A percentile compares a stretch with the other conserved stretches of the same genome.
phyloP scores from a whole-genome alignment of 1,140 invertebrate genomes.

The Achatina immaculata region DNA sequence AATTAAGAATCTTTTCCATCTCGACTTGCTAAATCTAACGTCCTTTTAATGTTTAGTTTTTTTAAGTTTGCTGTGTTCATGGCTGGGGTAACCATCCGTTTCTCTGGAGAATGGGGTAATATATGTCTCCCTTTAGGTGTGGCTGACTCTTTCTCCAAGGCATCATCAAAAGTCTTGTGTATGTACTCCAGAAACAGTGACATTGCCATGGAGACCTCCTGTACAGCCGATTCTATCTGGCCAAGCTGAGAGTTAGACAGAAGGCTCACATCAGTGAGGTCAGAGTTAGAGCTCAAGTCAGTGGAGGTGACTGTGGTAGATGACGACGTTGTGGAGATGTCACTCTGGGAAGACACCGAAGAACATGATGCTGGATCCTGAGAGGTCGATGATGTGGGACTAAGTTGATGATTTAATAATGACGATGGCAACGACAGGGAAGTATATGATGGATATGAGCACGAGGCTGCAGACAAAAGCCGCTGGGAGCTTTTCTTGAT shows the following conservation, averaged over 20 bases:
- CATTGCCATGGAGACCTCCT: slow-evolving; percentile 51
- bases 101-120: slow-evolving; percentile 42
- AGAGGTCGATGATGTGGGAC: neutral
- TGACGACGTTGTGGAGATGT: neutral
- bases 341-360: neutral
- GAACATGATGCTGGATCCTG: neutral
- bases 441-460: neutral
- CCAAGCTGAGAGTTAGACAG: slow-evolving; percentile 57
- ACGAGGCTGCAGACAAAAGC: slow-evolving; percentile 8
- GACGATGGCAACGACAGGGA: neutral
- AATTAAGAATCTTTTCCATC: neutral
- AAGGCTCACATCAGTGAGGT: slow-evolving; percentile 46
- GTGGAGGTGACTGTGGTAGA: neutral
- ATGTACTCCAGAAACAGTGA: slow-evolving; percentile 44
- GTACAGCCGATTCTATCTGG: slow-evolving; percentile 51
- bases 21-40: slow-evolving; percentile 11
- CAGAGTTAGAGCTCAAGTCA: slow-evolving; percentile 1
- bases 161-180: slow-evolving; percentile 34
- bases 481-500: neutral
- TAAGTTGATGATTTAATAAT: neutral
- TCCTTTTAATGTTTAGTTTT: neutral
- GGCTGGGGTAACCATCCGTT: slow-evolving; percentile 28
- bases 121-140: slow-evolving; percentile 41
- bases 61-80: slow-evolving; percentile 9
- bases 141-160: neutral